Percentiles rank a stretch among this genome's conserved stretches.
phyloP scores from a whole-genome alignment of 2,888 invertebrate species.

The Patella ulyssiponensis region DNA sequence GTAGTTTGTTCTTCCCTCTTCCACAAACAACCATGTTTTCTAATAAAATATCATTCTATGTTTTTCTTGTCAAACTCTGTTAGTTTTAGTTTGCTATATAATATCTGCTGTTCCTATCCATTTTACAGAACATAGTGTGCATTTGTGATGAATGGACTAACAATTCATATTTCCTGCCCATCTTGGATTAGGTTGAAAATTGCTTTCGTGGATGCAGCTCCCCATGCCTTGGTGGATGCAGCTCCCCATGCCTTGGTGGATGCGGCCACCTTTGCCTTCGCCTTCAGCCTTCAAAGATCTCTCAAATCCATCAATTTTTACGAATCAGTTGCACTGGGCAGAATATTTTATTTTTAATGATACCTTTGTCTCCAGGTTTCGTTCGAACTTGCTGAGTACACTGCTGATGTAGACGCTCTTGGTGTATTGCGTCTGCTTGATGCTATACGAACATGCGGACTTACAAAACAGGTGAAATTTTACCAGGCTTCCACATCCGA shows the following conservation, averaged over 20 bases:
- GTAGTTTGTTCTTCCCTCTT: slow-evolving; percentile 15
- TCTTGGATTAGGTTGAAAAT: too few species aligned
- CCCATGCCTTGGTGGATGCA: too few species aligned
- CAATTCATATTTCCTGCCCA: too few species aligned
- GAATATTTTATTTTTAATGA: too few species aligned
- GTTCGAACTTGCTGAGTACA: slow-evolving; percentile 98
- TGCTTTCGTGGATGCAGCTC: too few species aligned
- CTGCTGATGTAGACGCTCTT: slow-evolving; percentile 83
- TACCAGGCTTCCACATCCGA: slow-evolving; percentile 73
- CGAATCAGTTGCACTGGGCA: too few species aligned
- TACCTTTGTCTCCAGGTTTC: slow-evolving; percentile 78
- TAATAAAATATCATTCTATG: slow-evolving; percentile 24
- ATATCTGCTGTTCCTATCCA: background rate
- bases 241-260: too few species aligned
- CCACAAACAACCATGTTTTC: slow-evolving; percentile 24
- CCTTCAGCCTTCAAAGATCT: too few species aligned
- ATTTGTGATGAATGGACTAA: background rate
- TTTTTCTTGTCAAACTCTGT: slow-evolving; percentile 8
- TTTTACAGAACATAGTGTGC: background rate
- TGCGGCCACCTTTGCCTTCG: too few species aligned
- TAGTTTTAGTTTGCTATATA: slow-evolving; percentile 4
- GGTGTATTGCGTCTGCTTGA: slow-evolving; percentile 71
- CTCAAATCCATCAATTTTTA: too few species aligned
- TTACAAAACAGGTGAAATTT: slow-evolving; percentile 64
- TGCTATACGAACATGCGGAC: slow-evolving; percentile 70